Evolutionary conservation across 2,888 invertebrate species (phyloP).

Genomic region (Agrenia bidenticulata): DNA sequence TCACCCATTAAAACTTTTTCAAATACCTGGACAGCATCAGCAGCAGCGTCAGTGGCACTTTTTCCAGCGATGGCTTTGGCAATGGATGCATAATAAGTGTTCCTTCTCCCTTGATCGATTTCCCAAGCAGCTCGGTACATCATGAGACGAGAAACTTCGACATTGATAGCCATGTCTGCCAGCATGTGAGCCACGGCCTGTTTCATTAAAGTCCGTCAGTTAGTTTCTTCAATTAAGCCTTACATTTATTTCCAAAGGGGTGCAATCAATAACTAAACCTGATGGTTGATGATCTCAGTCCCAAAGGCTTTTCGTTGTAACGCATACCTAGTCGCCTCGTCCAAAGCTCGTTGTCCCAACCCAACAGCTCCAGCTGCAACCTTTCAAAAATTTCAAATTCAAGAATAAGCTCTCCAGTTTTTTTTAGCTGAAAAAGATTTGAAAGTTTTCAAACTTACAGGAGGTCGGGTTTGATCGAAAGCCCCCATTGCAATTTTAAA

Average conservation of each 20-base stretch:
- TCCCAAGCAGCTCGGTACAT: conserved; percentile 88
- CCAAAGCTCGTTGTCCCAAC: conserved; percentile 82
- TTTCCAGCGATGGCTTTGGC: conserved; percentile 94
- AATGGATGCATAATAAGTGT: conserved; percentile 86
- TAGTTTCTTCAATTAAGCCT: no score
- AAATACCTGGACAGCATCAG: conserved; percentile 78
- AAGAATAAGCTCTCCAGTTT: not conserved
- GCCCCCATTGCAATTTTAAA: conserved; percentile 94
- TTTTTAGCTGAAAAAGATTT: not conserved
- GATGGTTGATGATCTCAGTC: conserved; percentile 74
- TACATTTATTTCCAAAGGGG: no score
- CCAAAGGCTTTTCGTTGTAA: conserved; percentile 93
- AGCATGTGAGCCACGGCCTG: conserved; percentile 78
- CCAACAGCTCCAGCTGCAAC: conserved; percentile 84
- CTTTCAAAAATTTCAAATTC: not conserved
- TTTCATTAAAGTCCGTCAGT: no score
- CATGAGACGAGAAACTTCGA: conserved; percentile 82
- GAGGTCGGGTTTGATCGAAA: conserved; percentile 45
- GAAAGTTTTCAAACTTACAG: conserved; percentile 28
- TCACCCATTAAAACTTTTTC: not conserved
- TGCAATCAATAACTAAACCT: no score
- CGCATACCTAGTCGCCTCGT: conserved; percentile 90
- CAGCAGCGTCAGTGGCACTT: conserved; percentile 87
- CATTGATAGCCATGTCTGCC: conserved; percentile 91
- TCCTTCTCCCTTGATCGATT: conserved; percentile 76